Evolutionary conservation across 2,113 vertebrate species (phyloP).

Genomic region (Gallinago media): DNA sequence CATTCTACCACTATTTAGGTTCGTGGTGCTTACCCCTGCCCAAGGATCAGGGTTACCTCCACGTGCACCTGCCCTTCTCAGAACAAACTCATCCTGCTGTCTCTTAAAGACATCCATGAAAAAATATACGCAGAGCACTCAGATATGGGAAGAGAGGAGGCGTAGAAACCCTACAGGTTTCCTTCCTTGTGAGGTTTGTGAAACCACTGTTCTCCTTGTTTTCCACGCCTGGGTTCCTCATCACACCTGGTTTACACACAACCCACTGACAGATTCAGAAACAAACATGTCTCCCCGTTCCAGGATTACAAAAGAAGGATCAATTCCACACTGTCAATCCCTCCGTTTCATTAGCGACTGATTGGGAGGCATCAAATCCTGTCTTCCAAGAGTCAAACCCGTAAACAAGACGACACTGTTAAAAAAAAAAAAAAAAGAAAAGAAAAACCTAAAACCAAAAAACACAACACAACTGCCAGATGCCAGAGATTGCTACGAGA

Average conservation of each 20-base stretch:
- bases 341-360: conserved; percentile 11
- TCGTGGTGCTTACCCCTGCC: no score
- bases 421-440: not conserved
- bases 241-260: conserved; percentile 48
- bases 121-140: not conserved
- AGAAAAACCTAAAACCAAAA: not conserved
- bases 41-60: no score
- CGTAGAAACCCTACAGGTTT: not conserved
- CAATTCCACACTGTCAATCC: conserved; percentile 61
- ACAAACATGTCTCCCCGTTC: not conserved
- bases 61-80: accelerated
- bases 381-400: conserved; percentile 17
- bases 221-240: not conserved
- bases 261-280: conserved; percentile 36
- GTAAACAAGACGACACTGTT: conserved; percentile 22
- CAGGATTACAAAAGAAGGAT: conserved; percentile 45
- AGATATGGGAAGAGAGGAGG: not conserved
- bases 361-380: conserved; percentile 20
- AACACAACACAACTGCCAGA: not conserved
- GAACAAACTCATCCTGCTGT: not conserved
- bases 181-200: not conserved
- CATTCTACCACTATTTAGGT: no score
- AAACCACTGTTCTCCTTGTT: conserved; percentile 34
- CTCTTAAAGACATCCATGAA: not conserved
- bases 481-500: not conserved